A percentile compares a stretch with the other conserved stretches of the same genome.
These are phyloP conservation scores for Luidia sarsii DNA, from an alignment of 53 echinoderm and acorn worm genomes.

Conservation along the genomic window DNA sequence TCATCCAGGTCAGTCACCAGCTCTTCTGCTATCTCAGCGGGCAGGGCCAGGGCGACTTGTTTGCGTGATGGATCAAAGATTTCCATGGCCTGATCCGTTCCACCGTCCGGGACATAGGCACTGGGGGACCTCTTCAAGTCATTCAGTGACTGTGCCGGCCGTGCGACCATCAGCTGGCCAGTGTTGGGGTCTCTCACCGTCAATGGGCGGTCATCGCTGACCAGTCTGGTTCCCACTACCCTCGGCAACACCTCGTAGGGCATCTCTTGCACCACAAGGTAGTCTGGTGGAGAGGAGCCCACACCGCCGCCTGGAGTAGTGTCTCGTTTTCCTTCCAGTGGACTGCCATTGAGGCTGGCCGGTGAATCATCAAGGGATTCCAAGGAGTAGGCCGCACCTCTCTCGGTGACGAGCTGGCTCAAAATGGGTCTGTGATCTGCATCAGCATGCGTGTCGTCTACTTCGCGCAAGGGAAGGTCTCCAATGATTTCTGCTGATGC, in stretches of 20 bases:
- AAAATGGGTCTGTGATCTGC: not conserved
- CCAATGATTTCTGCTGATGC: not conserved
- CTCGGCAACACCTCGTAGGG: slow-evolving; percentile 41
- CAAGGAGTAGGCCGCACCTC: slow-evolving; percentile 74
- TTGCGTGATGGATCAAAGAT: slow-evolving; percentile 59
- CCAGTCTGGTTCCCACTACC: slow-evolving; percentile 24
- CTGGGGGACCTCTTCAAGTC: slow-evolving; percentile 49
- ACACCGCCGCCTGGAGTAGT: slow-evolving; percentile 27
- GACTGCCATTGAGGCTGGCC: slow-evolving; percentile 15
- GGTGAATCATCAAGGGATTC: slow-evolving; percentile 35
- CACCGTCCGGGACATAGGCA: slow-evolving; percentile 59
- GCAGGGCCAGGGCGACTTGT: slow-evolving; percentile 48
- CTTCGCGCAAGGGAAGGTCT: not conserved
- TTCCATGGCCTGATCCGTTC: slow-evolving; percentile 63
- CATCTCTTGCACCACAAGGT: slow-evolving; percentile 26
- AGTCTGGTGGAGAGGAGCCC: slow-evolving; percentile 22
- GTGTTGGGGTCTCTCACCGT: slow-evolving; percentile 67
- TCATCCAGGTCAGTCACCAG: slow-evolving; percentile 9
- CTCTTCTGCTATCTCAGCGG: slow-evolving; percentile 41
- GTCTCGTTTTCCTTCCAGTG: slow-evolving; percentile 23
- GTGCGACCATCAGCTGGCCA: slow-evolving; percentile 58
- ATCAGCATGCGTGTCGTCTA: not conserved
- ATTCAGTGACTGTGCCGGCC: slow-evolving; percentile 61
- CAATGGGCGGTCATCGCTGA: slow-evolving; percentile 25
- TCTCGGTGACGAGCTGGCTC: slow-evolving; percentile 68